phyloP scores from a whole-genome alignment of 2,113 vertebrate species.

The Empidonax traillii region DNA sequence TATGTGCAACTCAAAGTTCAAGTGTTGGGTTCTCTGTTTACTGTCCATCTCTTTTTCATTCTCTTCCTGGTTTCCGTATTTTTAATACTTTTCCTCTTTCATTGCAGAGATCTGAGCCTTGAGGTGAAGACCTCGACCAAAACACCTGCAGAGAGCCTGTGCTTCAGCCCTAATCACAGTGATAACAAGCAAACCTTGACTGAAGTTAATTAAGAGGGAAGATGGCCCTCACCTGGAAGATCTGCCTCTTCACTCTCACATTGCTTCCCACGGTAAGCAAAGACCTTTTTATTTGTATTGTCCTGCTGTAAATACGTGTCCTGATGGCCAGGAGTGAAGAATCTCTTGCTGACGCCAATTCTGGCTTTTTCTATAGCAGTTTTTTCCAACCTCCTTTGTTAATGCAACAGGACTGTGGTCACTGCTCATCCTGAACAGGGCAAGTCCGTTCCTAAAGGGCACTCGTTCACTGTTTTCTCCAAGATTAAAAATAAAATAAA shows the following conservation, averaged over 20 bases:
- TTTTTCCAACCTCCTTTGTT: background rate
- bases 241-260: background rate
- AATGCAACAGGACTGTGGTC: background rate
- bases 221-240: constrained; percentile 23
- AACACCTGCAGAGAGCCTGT: background rate
- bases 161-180: background rate
- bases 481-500: background rate
- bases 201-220: background rate
- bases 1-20: background rate
- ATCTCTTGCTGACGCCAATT: background rate
- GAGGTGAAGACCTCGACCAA: background rate
- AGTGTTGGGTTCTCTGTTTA: background rate
- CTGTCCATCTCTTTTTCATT: background rate
- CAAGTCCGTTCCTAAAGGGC: background rate
- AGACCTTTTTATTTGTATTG: background rate
- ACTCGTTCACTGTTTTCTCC: background rate
- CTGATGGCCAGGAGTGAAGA: background rate
- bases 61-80: background rate
- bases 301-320: background rate
- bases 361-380: background rate
- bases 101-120: constrained; percentile 35
- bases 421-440: background rate
- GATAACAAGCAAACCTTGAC: background rate
- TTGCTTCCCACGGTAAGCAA: constrained; percentile 57
- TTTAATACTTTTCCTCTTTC: background rate